These are phyloP conservation scores for Laodelphax striatellus DNA, from an alignment of 1,140 invertebrate genomes.

Conservation along the genomic window DNA sequence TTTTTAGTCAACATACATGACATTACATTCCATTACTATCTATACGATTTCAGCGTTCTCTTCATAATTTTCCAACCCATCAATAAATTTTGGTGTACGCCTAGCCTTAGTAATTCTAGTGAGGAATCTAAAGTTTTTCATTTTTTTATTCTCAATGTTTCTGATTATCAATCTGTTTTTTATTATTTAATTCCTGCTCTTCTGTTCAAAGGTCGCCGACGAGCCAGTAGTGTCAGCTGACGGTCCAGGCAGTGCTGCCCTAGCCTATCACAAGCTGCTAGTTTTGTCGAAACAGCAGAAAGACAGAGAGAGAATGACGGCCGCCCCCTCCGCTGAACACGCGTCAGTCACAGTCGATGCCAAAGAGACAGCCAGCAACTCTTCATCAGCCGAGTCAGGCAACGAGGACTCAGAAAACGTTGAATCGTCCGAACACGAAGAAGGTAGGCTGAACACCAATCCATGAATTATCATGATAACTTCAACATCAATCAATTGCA, in stretches of 20 bases:
- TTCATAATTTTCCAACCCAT: too few relatives aligned
- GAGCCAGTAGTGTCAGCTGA: conserved; percentile 2
- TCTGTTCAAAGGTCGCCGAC: neutral
- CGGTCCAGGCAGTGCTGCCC: conserved; percentile 12
- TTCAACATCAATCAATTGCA: too few relatives aligned
- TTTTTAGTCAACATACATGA: too few relatives aligned
- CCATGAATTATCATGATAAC: too few relatives aligned
- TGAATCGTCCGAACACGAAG: conserved; percentile 3
- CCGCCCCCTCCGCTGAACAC: neutral
- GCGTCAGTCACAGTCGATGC: conserved; percentile 5
- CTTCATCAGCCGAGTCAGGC: neutral
- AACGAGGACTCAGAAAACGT: conserved; percentile 8
- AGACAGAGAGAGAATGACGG: neutral
- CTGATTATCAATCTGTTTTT: too few relatives aligned
- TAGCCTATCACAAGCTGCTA: conserved; percentile 16
- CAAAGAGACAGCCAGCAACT: conserved; percentile 1
- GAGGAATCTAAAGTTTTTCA: too few relatives aligned
- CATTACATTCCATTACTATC: too few relatives aligned
- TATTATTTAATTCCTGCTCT: too few relatives aligned
- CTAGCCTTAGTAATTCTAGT: too few relatives aligned
- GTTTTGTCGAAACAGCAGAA: conserved; percentile 3
- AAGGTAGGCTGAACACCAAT: conserved; percentile 4
- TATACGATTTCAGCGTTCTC: too few relatives aligned
- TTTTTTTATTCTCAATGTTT: too few relatives aligned
- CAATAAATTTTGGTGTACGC: too few relatives aligned